These are phyloP conservation scores for Spea multiplicata DNA, from an alignment of 2,113 vertebrate species.

Conservation along the genomic window DNA sequence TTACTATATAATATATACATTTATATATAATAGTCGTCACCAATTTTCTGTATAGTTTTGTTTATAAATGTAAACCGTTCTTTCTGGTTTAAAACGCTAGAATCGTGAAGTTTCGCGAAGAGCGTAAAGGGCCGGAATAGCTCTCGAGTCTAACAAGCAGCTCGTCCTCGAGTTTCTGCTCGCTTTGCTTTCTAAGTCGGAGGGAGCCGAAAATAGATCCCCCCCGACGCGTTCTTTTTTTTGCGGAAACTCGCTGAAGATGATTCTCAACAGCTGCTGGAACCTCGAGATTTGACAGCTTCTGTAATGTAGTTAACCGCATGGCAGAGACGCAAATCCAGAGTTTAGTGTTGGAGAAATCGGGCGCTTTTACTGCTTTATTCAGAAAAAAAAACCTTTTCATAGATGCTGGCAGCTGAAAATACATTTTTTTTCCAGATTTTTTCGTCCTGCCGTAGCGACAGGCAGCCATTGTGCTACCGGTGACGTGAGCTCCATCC, in stretches of 20 bases:
- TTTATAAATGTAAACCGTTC: no score
- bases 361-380: background rate
- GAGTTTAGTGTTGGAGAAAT: background rate
- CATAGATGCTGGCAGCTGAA: background rate
- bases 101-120: no score
- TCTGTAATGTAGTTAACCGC: conserved; percentile 21
- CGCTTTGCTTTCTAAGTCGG: background rate
- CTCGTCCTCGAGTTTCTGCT: background rate
- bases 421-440: background rate
- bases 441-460: no score
- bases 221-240: conserved; percentile 16
- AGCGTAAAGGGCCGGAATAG: no score
- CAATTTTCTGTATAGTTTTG: no score
- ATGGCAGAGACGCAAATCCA: background rate
- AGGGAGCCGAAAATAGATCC: conserved; percentile 33
- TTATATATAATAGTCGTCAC: no score
- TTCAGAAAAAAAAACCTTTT: background rate
- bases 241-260: conserved; percentile 7
- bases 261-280: conserved; percentile 28
- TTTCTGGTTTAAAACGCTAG: no score
- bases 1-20: no score
- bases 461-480: no score
- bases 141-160: no score
- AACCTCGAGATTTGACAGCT: conserved; percentile 18
- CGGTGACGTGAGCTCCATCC: no score